Evolutionary conservation across 23 tunicate species (phyloP).

Genomic region (Botrylloides violaceus): DNA sequence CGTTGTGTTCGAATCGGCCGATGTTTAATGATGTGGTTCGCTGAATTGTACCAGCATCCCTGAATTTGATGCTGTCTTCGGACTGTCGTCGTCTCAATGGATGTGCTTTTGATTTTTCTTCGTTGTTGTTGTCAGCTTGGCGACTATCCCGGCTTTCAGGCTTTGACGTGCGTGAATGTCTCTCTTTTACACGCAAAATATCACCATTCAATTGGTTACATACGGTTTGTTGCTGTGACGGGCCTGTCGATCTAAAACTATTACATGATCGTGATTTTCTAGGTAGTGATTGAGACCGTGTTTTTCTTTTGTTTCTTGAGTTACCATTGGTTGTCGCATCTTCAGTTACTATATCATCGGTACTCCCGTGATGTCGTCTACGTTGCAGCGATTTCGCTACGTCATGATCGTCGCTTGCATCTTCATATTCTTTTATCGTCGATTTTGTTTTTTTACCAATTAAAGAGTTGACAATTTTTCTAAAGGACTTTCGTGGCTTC

Average conservation of each 20-base stretch:
- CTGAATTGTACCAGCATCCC: background rate
- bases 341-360: conserved; percentile 9
- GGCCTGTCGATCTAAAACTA: background rate
- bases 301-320: background rate
- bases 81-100: background rate
- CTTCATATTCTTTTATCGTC: background rate
- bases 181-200: background rate
- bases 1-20: background rate
- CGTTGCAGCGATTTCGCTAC: background rate
- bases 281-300: conserved; percentile 2
- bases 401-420: no score
- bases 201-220: background rate
- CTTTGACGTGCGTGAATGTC: no score
- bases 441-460: conserved; percentile 14
- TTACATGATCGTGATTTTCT: conserved; percentile 11
- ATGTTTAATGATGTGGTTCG: background rate
- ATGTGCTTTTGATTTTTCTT: background rate
- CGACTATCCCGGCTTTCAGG: background rate
- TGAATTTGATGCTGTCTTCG: background rate
- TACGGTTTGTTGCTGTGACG: background rate
- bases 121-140: background rate
- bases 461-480: conserved; percentile 17
- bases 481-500: conserved; percentile 20
- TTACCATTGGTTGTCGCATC: background rate
- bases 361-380: conserved; percentile 18